Percentiles rank a stretch among this genome's conserved stretches.
These are phyloP conservation scores for Cryptomyrus ogoouensis DNA, from an alignment of 2,113 vertebrate genomes.

Conservation along the genomic window DNA sequence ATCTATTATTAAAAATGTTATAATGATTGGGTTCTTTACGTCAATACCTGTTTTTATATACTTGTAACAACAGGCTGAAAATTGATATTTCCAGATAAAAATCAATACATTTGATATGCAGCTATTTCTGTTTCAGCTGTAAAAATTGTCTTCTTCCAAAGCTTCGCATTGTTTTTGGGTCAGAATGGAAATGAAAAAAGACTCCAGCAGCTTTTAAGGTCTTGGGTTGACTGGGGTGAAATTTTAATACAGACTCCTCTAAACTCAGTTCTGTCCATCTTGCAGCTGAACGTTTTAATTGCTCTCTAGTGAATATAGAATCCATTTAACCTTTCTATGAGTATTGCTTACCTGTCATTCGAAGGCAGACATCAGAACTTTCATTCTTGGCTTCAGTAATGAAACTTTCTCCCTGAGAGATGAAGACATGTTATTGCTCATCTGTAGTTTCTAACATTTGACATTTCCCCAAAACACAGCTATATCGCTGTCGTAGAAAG, in stretches of 20 bases:
- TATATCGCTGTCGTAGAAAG: background rate
- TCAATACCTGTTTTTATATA: background rate
- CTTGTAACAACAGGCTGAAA: background rate
- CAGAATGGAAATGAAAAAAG: background rate
- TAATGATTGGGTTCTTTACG: background rate
- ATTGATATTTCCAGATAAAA: background rate
- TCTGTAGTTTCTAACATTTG: background rate
- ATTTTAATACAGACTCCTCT: background rate
- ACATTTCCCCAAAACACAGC: background rate
- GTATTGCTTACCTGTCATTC: background rate
- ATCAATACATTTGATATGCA: background rate
- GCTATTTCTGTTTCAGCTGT: background rate
- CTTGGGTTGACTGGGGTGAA: background rate
- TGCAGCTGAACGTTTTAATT: background rate
- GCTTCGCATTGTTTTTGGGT: background rate
- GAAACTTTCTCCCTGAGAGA: background rate
- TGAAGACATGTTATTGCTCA: background rate
- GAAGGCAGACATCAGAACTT: background rate
- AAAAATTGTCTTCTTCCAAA: background rate
- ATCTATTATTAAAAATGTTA: conserved; percentile 1
- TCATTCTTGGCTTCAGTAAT: background rate
- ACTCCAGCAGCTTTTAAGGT: background rate
- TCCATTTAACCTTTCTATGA: background rate
- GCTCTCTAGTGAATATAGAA: background rate
- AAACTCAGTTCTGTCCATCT: background rate